Evolutionary conservation across 2,797 vertebrate genomes (phyloP).

Genomic region (Labeo calbasu): DNA sequence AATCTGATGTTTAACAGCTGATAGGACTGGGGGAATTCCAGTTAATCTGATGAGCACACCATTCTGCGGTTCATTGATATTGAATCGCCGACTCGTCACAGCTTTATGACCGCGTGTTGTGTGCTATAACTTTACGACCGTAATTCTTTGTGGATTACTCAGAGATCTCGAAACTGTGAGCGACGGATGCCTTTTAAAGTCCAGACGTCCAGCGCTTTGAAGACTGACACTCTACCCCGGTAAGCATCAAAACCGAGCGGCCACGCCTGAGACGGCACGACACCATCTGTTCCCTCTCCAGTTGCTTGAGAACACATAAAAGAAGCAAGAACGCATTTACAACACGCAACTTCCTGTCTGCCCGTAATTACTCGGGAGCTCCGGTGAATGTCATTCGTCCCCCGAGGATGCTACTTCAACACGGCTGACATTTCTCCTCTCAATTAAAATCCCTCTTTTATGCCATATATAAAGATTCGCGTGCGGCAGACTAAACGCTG

Average conservation of each 20-base stretch:
- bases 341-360: conserved; percentile 44
- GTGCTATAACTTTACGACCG: conserved; percentile 16
- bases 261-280: conserved; percentile 1
- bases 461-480: conserved; percentile 32
- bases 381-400: conserved; percentile 52
- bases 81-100: neutral
- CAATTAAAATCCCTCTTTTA: conserved; percentile 49
- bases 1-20: conserved; percentile 40
- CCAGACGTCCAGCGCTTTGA: conserved; percentile 32
- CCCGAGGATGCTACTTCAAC: conserved; percentile 50
- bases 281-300: conserved; percentile 49
- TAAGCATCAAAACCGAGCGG: neutral
- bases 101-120: conserved; percentile 36
- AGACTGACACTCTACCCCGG: conserved; percentile 27
- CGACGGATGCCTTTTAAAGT: neutral
- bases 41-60: conserved; percentile 1
- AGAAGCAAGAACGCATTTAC: conserved; percentile 37
- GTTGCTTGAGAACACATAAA: conserved; percentile 46
- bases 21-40: conserved; percentile 35
- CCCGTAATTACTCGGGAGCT: conserved; percentile 28
- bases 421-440: conserved; percentile 50
- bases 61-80: conserved; percentile 29
- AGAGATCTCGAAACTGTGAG: conserved; percentile 19
- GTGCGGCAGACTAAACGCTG: neutral
- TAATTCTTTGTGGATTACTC: conserved; percentile 28